Base-by-base conservation (phyloP, 2,888 invertebrate species). In the Dryobotodes eremita region DNA sequence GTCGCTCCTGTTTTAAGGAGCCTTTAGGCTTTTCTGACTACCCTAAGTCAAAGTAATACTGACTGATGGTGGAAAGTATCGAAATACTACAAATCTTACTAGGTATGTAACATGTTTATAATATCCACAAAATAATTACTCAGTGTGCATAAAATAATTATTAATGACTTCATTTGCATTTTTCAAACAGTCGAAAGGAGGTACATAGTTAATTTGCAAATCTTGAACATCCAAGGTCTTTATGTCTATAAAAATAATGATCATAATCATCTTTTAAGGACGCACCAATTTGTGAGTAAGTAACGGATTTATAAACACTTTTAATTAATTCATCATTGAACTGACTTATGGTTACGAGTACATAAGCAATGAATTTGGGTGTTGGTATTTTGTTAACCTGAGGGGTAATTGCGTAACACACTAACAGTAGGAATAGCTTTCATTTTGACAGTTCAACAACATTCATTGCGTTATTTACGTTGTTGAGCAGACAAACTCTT, bases 161-260 rank as follows among this genome's bases (percentile, higher is more conserved):
- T 66, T 42, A 59, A 31, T 46, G 15, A 62, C 8, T 48, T 50
- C 3, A 72, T 79, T 80, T 65, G 8, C 50, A 73, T 79, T 61
- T 57, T 80, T 61, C 36, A 66, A 75, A 42, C 31, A 55, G 15
- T 77, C n/a, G 36, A 77, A 77, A 77, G 74, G 68, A 72, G 8
- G 59, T 8, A n/a, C 17, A 50, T 70, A 11, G 55, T 59, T 73
- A 57, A 71, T 71, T 75, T 74, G 42, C 59, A 75, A 79, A 82
- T 82, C 74, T 50, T 71, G 80, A 76, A 13, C 42, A 68, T 1
- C 62, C 83, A 88, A 88, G 88, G 86, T 62, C 50, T 42, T 23
- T 23, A n/a, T 77, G 71, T 71, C 42, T 53, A 57, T 57, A 80
- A 31, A 76, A 59, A 61, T 75, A 80, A 80, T 80, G 13, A 77